Evolutionary conservation across 1,140 invertebrate genomes (phyloP), one percentile per base, ranked within the genome.

Genomic region (Zelostemma sp.): DNA sequence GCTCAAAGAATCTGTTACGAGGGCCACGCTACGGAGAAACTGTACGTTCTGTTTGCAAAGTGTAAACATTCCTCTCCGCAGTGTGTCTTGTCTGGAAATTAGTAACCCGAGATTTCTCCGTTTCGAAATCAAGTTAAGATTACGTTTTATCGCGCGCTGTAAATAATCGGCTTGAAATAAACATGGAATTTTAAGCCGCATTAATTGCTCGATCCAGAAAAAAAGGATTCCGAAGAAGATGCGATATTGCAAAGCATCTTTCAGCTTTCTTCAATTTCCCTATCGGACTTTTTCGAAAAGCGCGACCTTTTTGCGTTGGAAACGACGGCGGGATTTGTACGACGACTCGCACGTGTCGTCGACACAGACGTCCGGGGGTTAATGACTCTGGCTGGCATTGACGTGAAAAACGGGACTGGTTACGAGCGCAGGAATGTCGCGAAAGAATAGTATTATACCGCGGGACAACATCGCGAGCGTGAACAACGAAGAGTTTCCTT

Each of bases 401-500:
- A 45, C 67, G 62, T 66, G 59, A 46, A 68, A 63, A 74, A 74
- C 72, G 65, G 75, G 70, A 74, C 72, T 54, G 55, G 59, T 49
- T 46, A 31, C 71, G 46, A 53, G 49, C 38, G 47, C 40, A 41
- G 72, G 69, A 64, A 71, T 67, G 69, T 33, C 49, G 63, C 49
- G 45, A 69, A 79, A 75, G 73, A 73, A 75, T 75, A 40, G 61
- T 48, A 72, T 72, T 72, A 76, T 71, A 50, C 55, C 18, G 38
- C 12, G 14, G 51, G 31, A 49, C 46, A 43, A 62, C 55, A 53
- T 45, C 31, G 45, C 38, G 54, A 68, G 33, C 19, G 59, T 46
- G 49, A 64, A 56, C 63, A 71, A 64, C 48, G 58, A 69, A 62
- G 67, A 74, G 56, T 64, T 64, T 31, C 16, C 40, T 56, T 62